Conservation (phyloP, 2,888 invertebrate species). For the Thelaira solivaga region DNA sequence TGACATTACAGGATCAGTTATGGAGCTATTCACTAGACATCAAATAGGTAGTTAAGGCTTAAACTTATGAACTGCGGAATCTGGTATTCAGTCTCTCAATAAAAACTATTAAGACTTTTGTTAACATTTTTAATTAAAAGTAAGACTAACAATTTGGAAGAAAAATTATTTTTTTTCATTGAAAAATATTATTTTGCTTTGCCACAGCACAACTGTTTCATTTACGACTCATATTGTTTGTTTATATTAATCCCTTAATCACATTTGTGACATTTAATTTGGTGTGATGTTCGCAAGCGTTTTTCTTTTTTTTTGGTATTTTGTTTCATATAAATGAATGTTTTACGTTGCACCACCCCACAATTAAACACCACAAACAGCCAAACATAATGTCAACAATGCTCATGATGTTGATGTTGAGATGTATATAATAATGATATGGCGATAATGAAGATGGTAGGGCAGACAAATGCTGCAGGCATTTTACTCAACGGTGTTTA, state of each 20-base stretch:
- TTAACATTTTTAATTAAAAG: too few species aligned
- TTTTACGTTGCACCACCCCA: not conserved
- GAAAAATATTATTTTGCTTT: too few species aligned
- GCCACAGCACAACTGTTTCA: constrained; percentile 29
- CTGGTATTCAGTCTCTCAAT: too few species aligned
- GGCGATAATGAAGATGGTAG: constrained; percentile 23
- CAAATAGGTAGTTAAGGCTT: too few species aligned
- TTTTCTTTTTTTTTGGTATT: not conserved
- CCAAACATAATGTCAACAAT: constrained; percentile 41
- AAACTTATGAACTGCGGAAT: too few species aligned
- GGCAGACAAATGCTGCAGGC: constrained; percentile 42
- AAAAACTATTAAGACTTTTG: too few species aligned
- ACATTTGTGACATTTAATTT: constrained; percentile 68
- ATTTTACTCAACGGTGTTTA: constrained; percentile 36
- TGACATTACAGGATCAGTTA: too few species aligned
- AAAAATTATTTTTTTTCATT: too few species aligned
- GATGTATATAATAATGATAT: constrained; percentile 33
- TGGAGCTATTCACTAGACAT: too few species aligned
- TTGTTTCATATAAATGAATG: not conserved
- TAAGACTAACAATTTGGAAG: too few species aligned
- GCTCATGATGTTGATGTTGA: constrained; percentile 33
- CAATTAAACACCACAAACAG: not conserved
- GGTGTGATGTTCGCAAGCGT: constrained; percentile 62
- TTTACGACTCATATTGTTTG: constrained; percentile 38
- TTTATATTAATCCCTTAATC: constrained; percentile 71